Evolutionary conservation across 2,888 invertebrate genomes (phyloP).

Genomic region (Chrysolina oricalcia): DNA sequence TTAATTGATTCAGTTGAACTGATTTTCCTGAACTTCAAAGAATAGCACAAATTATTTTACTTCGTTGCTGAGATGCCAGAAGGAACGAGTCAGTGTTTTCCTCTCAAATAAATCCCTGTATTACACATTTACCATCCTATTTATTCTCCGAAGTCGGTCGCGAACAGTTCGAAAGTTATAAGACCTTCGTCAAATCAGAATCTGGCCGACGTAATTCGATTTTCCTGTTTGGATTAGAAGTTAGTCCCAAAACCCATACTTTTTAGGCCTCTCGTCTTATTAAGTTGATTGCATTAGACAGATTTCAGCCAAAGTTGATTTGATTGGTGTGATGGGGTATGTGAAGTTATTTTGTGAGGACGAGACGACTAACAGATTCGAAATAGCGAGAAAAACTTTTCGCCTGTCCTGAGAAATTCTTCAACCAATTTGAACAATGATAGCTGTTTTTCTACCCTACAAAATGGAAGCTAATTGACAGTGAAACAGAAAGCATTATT

Average conservation of each 20-base stretch:
- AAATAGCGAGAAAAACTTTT: neutral
- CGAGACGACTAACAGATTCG: neutral
- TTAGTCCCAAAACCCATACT: constrained; percentile 16
- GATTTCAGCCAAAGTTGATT: constrained; percentile 22
- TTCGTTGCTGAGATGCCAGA: neutral
- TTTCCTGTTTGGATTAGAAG: constrained; percentile 29
- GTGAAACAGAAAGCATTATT: too few species aligned
- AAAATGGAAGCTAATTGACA: too few species aligned
- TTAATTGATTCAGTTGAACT: too few species aligned
- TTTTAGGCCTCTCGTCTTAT: constrained; percentile 13
- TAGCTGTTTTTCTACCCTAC: too few species aligned
- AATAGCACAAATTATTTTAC: too few species aligned
- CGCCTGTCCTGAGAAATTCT: too few species aligned
- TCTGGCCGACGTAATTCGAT: constrained; percentile 26
- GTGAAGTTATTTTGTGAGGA: neutral
- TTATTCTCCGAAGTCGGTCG: neutral
- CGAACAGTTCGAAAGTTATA: constrained; percentile 24
- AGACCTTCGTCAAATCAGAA: constrained; percentile 31
- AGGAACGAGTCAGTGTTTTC: neutral
- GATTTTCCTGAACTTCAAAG: too few species aligned
- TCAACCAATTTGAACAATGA: too few species aligned
- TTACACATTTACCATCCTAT: neutral
- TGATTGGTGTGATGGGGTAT: constrained; percentile 6
- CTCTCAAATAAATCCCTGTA: neutral
- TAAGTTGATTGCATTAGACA: constrained; percentile 18